Percentiles rank a stretch among this genome's conserved stretches.
These are phyloP conservation scores for Anastrepha obliqua DNA, from an alignment of 1,140 invertebrate genomes.

Conservation along the genomic window DNA sequence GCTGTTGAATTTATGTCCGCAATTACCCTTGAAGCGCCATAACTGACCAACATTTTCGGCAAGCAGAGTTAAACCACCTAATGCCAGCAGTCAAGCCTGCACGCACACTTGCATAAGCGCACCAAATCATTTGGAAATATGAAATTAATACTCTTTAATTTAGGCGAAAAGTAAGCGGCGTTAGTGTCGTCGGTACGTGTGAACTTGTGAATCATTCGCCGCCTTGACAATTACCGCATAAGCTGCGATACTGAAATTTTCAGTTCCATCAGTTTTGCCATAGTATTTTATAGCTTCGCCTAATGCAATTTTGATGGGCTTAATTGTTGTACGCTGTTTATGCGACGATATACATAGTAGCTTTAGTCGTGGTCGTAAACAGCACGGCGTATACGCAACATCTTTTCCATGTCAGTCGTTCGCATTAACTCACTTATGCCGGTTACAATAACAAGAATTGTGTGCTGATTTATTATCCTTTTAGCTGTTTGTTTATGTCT, in stretches of 20 bases:
- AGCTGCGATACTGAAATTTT: background rate
- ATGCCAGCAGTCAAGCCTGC: background rate
- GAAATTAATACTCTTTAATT: background rate
- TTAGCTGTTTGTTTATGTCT: background rate
- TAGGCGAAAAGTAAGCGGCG: background rate
- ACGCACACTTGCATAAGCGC: background rate
- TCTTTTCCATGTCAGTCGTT: background rate
- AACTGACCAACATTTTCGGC: background rate
- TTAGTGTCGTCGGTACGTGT: background rate
- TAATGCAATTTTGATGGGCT: conserved; percentile 44
- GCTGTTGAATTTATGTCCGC: conserved; percentile 12
- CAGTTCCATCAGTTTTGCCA: background rate
- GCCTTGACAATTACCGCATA: background rate
- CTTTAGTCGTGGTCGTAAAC: background rate
- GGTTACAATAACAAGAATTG: no score
- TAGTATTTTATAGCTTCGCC: background rate
- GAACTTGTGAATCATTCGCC: background rate
- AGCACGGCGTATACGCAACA: conserved; percentile 17
- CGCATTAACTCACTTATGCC: background rate
- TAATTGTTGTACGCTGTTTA: background rate
- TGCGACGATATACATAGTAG: background rate
- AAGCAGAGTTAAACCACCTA: background rate
- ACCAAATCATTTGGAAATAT: background rate
- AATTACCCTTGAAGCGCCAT: background rate
- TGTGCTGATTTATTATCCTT: background rate